Evolutionary conservation across 2,888 invertebrate species (phyloP), one percentile per base, ranked within the genome.

Genomic region (Corbicula japonica): DNA sequence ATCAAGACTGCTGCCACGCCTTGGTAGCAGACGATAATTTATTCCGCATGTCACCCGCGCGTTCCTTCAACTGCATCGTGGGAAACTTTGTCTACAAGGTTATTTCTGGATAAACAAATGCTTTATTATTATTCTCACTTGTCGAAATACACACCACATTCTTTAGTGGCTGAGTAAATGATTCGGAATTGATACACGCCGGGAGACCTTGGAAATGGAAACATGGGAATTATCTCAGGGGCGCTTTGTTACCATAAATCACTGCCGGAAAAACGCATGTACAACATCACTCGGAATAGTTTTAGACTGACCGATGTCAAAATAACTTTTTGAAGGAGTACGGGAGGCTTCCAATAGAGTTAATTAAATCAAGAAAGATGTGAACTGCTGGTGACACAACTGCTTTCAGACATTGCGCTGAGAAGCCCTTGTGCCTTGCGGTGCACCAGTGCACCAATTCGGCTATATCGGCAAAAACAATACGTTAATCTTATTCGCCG

Each of bases 11-110:
- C 26, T 32, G 48, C 69, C 69, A 62, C 63, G 69, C 62, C 69
- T 69, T 48, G 38, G 41, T 63, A 58, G 75, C 75, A 76, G 76
- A 69, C 63, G 76, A 63, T 76, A 76, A 76, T 76, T 62, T 52
- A 62, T 69, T 63, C 76, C 76, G 60, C 52, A 76, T 76, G 76
- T 61, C 70, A 63, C 56, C n/a, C 35, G 48, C 56, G 69, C 61
- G 68, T 69, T 54, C 35, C 21, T 35, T 61, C 28, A 44, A 30
- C 44, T 48, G 48, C 62, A 76, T 52, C 76, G 76, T 76, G 76
- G 76, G 76, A 76, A 76, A 38, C 3, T 23, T 30, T 30, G 46
- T 34, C 44, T 48, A 23, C 38, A 15, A 30, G 46, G 76, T 76
- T 63, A 54, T 63, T 70, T 34, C 63, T 54, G 54, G 63, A 63